phyloP scores from a whole-genome alignment of 2,797 vertebrate genomes.

The Buceros bicornis region DNA sequence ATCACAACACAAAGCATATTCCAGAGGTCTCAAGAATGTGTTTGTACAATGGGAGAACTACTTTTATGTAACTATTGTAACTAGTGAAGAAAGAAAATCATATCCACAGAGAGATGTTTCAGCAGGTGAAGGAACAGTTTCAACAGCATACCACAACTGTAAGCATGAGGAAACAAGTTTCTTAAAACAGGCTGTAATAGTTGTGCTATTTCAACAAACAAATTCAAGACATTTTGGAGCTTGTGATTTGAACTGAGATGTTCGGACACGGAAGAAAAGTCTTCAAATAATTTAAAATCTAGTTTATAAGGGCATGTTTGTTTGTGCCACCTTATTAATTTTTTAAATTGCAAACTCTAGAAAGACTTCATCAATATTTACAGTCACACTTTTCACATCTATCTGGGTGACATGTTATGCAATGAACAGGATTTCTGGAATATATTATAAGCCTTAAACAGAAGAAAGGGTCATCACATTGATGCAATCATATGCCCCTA shows the following conservation, averaged over 20 bases:
- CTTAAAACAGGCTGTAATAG: background rate
- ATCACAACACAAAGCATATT: background rate
- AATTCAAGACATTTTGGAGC: background rate
- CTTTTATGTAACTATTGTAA: background rate
- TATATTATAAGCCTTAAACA: background rate
- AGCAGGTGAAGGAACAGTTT: background rate
- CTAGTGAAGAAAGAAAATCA: background rate
- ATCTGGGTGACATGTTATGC: accelerated
- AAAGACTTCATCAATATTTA: background rate
- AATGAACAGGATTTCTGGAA: background rate
- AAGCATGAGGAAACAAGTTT: background rate
- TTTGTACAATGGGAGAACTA: background rate
- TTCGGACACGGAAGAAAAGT: background rate
- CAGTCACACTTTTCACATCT: background rate
- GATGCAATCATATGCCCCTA: background rate
- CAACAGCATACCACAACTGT: background rate
- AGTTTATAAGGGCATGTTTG: background rate
- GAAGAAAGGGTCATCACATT: background rate
- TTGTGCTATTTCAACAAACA: background rate
- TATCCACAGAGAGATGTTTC: background rate
- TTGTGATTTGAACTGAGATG: background rate
- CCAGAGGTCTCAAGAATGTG: background rate
- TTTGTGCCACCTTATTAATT: background rate
- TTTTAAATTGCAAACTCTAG: background rate
- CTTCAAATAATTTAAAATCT: background rate